Percentiles rank a stretch among this genome's conserved stretches.
Conservation (phyloP, 2,797 vertebrate genomes). For the Ficedula albicollis region DNA sequence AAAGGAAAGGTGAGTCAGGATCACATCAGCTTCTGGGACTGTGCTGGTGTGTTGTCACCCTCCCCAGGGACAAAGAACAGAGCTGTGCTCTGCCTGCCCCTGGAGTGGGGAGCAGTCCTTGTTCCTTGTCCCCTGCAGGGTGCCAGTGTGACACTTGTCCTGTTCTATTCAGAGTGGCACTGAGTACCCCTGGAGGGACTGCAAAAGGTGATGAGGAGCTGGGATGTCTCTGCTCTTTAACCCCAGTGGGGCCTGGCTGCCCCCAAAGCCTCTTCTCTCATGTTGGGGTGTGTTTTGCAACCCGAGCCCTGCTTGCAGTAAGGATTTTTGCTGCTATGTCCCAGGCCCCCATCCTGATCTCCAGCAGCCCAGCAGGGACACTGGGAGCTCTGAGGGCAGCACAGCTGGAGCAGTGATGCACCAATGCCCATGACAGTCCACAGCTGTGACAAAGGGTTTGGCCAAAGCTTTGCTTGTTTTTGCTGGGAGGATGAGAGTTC, state of each 20-base stretch:
- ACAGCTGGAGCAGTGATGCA: accelerated
- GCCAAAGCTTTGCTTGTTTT: background rate
- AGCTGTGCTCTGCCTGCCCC: background rate
- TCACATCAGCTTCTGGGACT: accelerated
- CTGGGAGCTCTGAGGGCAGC: background rate
- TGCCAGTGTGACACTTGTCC: background rate
- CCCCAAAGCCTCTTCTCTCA: background rate
- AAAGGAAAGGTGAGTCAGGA: background rate
- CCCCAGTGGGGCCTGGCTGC: accelerated
- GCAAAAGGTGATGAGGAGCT: background rate
- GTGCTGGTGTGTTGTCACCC: accelerated
- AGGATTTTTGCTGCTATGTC: background rate
- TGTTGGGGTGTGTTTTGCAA: background rate
- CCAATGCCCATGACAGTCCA: accelerated
- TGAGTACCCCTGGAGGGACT: background rate
- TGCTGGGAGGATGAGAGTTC: background rate
- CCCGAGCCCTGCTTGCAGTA: background rate
- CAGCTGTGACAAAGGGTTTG: background rate
- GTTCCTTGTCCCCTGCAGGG: background rate
- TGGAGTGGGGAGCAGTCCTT: background rate
- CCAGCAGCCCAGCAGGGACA: accelerated
- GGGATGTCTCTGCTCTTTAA: background rate
- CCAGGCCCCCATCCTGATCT: background rate
- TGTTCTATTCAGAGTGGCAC: background rate
- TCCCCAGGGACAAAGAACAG: background rate